Evolutionary conservation across 2,888 invertebrate species (phyloP).

Genomic region (Limnephilus marmoratus): DNA sequence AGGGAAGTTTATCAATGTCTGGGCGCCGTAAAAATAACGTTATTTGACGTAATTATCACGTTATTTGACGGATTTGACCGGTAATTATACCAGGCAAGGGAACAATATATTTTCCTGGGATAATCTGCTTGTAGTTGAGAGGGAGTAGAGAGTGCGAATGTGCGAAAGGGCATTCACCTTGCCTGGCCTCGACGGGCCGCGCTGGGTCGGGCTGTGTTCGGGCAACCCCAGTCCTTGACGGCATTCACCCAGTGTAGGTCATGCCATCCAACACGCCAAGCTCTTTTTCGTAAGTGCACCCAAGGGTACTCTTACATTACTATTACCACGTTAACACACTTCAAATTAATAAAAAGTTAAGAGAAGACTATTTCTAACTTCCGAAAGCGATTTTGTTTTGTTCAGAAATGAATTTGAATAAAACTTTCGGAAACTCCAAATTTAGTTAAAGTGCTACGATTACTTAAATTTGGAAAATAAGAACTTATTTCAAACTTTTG

Average conservation of each 20-base stretch:
- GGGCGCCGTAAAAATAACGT: background rate
- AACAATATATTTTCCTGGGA: background rate
- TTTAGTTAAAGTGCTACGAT: too few relatives aligned
- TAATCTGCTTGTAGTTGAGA: background rate
- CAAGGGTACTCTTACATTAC: background rate
- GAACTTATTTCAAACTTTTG: background rate
- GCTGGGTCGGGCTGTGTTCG: background rate
- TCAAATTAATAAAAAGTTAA: too few relatives aligned
- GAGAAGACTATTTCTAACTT: background rate
- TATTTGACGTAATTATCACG: background rate
- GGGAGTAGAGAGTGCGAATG: background rate
- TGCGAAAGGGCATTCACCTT: background rate
- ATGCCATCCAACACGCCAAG: background rate
- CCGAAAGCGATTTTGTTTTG: too few relatives aligned
- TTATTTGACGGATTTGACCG: too few relatives aligned
- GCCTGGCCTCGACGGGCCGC: background rate
- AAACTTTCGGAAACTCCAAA: background rate
- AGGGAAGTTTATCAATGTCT: too few relatives aligned
- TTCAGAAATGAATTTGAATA: background rate
- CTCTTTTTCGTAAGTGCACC: background rate
- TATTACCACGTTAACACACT: background rate
- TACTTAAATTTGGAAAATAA: background rate
- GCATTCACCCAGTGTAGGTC: background rate
- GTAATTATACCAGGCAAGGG: background rate
- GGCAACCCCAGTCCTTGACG: background rate